phyloP scores from a whole-genome alignment of 2,888 invertebrate species.

The Lochmaea crataegi region DNA sequence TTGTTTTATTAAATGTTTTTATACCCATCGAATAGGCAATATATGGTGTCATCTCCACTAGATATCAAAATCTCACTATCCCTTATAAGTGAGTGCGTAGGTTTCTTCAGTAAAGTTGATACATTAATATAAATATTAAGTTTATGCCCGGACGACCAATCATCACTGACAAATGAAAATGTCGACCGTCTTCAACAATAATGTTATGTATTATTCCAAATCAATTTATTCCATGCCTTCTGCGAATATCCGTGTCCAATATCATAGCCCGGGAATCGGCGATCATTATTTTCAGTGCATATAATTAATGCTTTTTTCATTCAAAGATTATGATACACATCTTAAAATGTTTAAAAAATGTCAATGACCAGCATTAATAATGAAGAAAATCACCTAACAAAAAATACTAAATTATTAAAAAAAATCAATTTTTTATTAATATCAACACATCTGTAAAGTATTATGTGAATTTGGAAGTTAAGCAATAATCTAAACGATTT shows the following conservation, averaged over 20 bases:
- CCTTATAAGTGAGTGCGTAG: slow-evolving; percentile 41
- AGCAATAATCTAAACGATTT: no score
- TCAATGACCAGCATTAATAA: no score
- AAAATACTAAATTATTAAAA: no score
- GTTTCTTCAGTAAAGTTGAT: slow-evolving; percentile 43
- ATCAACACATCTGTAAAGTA: no score
- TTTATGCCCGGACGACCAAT: slow-evolving; percentile 53
- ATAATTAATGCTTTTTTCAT: not conserved
- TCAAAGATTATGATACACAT: not conserved
- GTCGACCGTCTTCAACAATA: slow-evolving; percentile 55
- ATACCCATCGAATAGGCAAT: not conserved
- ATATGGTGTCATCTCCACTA: slow-evolving; percentile 1
- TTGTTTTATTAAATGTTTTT: not conserved
- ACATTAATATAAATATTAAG: slow-evolving; percentile 54
- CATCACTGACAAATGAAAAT: slow-evolving; percentile 55
- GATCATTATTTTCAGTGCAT: not conserved
- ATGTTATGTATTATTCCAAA: slow-evolving; percentile 46
- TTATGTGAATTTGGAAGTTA: no score
- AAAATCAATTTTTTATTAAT: no score
- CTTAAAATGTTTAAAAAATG: not conserved
- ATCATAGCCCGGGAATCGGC: slow-evolving; percentile 11
- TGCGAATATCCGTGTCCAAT: slow-evolving; percentile 42
- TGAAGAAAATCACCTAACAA: no score
- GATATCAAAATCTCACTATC: slow-evolving; percentile 6
- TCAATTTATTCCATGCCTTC: slow-evolving; percentile 48